Conservation (phyloP, 2,113 vertebrate genomes). For the Ameiurus melas region DNA sequence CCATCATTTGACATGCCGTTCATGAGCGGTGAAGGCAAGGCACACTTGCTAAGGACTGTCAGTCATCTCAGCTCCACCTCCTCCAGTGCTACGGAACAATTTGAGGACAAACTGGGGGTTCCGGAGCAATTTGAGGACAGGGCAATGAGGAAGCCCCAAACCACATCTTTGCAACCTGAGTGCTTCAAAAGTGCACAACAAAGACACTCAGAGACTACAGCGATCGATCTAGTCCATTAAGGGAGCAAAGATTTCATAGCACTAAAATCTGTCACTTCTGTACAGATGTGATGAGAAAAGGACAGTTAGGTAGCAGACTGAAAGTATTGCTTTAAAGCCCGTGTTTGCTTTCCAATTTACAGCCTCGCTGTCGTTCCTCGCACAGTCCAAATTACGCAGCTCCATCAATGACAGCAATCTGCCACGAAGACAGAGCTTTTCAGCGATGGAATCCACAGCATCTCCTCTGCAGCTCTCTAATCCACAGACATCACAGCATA, state of each 20-base stretch:
- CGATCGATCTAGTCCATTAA: conserved; percentile 29
- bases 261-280: neutral
- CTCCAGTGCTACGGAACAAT: neutral
- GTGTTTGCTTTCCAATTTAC: conserved; percentile 19
- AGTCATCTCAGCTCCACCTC: neutral
- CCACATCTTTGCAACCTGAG: neutral
- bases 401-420: conserved; percentile 31
- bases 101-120: neutral
- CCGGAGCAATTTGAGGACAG: neutral
- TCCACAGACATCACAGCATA: conserved; percentile 15
- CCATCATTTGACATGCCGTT: neutral
- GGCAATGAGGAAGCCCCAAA: conserved; percentile 4
- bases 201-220: neutral
- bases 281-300: conserved; percentile 32
- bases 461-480: conserved; percentile 25
- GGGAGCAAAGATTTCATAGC: neutral
- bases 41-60: neutral
- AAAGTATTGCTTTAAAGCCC: conserved; percentile 26
- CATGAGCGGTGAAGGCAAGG: neutral
- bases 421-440: conserved; percentile 35
- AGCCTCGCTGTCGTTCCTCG: conserved; percentile 25
- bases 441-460: conserved; percentile 18
- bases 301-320: conserved; percentile 19
- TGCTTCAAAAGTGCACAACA: neutral
- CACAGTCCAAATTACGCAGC: conserved; percentile 17